Evolutionary conservation across 2,113 vertebrate genomes (phyloP).

Genomic region (Riparia riparia): DNA sequence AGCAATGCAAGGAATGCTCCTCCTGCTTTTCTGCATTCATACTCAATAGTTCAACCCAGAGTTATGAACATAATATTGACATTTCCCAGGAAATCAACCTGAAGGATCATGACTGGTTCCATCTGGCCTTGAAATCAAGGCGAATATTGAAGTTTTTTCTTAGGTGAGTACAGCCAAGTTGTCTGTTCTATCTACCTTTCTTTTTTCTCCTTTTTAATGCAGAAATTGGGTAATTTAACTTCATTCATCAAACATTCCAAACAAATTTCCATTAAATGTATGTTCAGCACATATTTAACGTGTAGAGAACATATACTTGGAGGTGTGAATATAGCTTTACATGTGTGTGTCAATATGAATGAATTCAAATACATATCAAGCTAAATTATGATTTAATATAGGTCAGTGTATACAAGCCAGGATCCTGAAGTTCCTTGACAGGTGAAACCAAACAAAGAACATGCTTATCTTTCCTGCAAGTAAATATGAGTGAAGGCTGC

Average conservation of each 20-base stretch:
- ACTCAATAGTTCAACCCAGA: not conserved
- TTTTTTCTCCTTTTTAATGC: not conserved
- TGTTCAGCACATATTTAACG: not conserved
- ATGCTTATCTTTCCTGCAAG: not conserved
- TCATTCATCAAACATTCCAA: not conserved
- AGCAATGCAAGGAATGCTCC: not conserved
- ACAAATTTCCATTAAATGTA: not conserved
- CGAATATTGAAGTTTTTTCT: not conserved
- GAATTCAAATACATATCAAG: not conserved
- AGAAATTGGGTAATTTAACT: not conserved
- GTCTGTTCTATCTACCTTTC: not conserved
- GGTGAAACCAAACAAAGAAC: constrained; percentile 16
- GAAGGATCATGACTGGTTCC: not conserved
- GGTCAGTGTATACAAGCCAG: not conserved
- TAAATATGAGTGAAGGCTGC: not conserved
- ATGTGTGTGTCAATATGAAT: not conserved
- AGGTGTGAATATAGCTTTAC: not conserved
- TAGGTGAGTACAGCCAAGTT: not conserved
- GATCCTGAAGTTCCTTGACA: not conserved
- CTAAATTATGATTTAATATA: not conserved
- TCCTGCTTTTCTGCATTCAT: not conserved
- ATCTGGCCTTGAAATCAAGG: constrained; percentile 6
- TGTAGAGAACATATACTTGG: not conserved
- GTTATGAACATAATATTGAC: not conserved
- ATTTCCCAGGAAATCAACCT: constrained; percentile 33